A percentile compares a stretch with the other conserved stretches of the same genome.
Evolutionary conservation across 2,797 vertebrate species (phyloP).

Genomic region (Darevskia nairensis): DNA sequence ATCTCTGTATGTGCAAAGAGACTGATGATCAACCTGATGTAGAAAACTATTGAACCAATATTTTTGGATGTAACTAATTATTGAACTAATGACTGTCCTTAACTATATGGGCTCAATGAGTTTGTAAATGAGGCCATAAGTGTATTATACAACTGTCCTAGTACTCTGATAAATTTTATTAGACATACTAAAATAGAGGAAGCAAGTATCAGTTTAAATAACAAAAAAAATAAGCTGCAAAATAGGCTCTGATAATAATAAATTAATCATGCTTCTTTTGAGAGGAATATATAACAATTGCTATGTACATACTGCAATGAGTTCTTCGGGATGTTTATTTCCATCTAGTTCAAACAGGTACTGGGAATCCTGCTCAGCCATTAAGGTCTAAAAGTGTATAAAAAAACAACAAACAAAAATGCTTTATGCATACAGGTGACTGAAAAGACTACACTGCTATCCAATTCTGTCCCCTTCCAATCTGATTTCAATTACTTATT

Average conservation of each 20-base stretch:
- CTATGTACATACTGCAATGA: conserved; percentile 80
- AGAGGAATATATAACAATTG: conserved; percentile 1
- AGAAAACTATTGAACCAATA: neutral
- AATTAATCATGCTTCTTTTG: conserved; percentile 1
- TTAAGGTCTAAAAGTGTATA: conserved; percentile 82
- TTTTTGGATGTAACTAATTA: neutral
- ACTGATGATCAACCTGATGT: neutral
- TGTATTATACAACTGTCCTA: neutral
- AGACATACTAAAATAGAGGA: neutral
- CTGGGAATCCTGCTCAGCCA: conserved; percentile 83
- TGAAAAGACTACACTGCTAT: neutral
- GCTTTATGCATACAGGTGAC: neutral
- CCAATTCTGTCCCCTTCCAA: neutral
- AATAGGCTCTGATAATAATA: neutral
- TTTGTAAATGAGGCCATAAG: neutral
- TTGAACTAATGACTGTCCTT: neutral
- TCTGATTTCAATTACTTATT: neutral
- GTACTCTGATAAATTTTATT: neutral
- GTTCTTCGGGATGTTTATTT: conserved; percentile 81
- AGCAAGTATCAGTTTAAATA: conserved; percentile 1
- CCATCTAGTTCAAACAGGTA: conserved; percentile 91
- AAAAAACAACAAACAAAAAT: neutral
- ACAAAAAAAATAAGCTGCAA: neutral
- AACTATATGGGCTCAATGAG: neutral
- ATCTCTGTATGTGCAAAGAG: neutral